These are phyloP conservation scores for Melanostigma gelatinosum DNA, from an alignment of 2,113 vertebrate genomes.

Conservation along the genomic window DNA sequence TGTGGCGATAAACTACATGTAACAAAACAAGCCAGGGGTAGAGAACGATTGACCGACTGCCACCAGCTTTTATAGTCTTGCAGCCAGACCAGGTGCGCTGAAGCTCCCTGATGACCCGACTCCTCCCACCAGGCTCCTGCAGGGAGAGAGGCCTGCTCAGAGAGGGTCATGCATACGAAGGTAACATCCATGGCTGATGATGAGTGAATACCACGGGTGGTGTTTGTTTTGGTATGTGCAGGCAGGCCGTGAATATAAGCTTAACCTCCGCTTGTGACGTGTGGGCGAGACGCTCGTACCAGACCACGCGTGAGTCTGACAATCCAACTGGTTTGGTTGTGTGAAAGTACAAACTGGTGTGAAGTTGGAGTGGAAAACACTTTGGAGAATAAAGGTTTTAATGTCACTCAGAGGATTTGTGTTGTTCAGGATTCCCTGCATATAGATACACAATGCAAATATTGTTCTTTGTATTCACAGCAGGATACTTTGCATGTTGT, in stretches of 20 bases:
- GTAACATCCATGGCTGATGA: constrained; percentile 1
- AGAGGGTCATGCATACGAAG: not conserved
- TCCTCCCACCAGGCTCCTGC: not conserved
- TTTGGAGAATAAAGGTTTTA: not conserved
- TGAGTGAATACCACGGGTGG: constrained; percentile 1
- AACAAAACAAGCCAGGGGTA: not conserved
- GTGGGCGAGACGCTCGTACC: not conserved
- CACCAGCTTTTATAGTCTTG: not conserved
- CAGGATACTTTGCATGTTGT: constrained; percentile 22
- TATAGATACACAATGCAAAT: constrained; percentile 42
- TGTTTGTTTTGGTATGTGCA: constrained; percentile 35
- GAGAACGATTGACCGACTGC: not conserved
- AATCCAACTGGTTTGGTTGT: not conserved
- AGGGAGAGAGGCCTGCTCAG: not conserved
- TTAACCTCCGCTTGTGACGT: constrained; percentile 25
- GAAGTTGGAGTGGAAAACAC: not conserved
- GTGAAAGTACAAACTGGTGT: not conserved
- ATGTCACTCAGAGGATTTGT: not conserved
- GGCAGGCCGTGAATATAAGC: constrained; percentile 14
- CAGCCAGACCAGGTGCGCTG: not conserved
- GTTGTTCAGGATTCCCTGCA: not conserved
- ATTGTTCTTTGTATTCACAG: constrained; percentile 25
- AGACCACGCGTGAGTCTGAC: not conserved
- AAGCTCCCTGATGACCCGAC: not conserved
- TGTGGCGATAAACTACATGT: not conserved